Evolutionary conservation across 2,888 invertebrate genomes (phyloP).

Genomic region (Sphaerophoria taeniata): DNA sequence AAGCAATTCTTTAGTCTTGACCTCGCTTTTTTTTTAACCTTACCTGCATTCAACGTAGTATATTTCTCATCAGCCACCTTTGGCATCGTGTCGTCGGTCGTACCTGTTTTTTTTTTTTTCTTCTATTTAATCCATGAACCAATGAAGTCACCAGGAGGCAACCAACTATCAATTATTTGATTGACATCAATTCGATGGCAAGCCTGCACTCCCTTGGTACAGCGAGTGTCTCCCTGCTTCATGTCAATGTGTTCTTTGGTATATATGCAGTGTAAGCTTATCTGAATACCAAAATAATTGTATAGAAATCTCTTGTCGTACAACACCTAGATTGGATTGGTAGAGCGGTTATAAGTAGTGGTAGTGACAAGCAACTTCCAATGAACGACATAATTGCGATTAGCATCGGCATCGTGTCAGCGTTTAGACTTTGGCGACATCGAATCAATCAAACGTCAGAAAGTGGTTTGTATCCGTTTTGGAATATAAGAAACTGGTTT

Average conservation of each 20-base stretch:
- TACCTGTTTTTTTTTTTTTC: constrained; percentile 34
- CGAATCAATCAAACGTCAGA: constrained; percentile 69
- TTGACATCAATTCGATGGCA: constrained; percentile 56
- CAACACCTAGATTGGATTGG: constrained; percentile 25
- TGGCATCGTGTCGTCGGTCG: background rate
- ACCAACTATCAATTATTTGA: constrained; percentile 37
- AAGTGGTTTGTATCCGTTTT: constrained; percentile 39
- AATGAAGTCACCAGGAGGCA: constrained; percentile 9
- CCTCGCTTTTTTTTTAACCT: constrained; percentile 10
- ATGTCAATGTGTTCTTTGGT: constrained; percentile 34
- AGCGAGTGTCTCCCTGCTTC: constrained; percentile 32
- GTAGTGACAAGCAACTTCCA: background rate
- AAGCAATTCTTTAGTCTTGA: constrained; percentile 29
- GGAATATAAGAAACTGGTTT: constrained; percentile 42
- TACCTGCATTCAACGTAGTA: background rate
- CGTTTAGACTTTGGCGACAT: constrained; percentile 73
- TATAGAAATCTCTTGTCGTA: constrained; percentile 19
- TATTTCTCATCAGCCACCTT: constrained; percentile 30
- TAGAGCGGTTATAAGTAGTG: background rate
- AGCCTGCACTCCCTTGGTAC: constrained; percentile 39
- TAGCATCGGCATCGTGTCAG: constrained; percentile 65
- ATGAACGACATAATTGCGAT: constrained; percentile 72
- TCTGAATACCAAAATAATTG: background rate
- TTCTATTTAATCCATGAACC: background rate
- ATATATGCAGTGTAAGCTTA: constrained; percentile 55